A percentile compares a stretch with the other conserved stretches of the same genome.
Conservation (phyloP, 1,140 invertebrate species). For the Aphis gossypii region DNA sequence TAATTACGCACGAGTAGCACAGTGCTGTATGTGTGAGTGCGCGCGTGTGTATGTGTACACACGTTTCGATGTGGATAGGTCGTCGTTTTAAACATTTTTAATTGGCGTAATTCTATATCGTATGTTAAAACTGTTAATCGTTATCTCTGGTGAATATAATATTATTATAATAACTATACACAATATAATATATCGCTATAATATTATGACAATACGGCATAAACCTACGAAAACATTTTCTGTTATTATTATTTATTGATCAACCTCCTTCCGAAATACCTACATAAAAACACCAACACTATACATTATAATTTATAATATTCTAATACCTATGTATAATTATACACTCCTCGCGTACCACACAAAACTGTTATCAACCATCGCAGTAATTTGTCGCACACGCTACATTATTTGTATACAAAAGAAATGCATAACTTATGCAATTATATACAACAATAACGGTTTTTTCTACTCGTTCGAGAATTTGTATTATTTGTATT, state of each 20-base stretch:
- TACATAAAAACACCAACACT: background rate
- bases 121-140: background rate
- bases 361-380: background rate
- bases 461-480: background rate
- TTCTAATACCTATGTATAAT: background rate
- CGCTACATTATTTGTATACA: background rate
- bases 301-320: background rate
- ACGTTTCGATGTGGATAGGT: conserved; percentile 5
- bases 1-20: background rate
- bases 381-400: background rate
- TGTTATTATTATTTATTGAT: background rate
- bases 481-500: background rate
- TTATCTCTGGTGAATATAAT: background rate
- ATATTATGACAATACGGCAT: background rate
- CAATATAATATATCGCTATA: background rate
- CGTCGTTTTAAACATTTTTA: conserved; percentile 22
- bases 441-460: background rate
- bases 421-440: conserved; percentile 26
- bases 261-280: background rate
- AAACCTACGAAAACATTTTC: background rate
- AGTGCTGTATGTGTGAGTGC: background rate
- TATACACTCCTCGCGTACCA: background rate
- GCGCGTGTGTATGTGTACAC: background rate
- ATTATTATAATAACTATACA: background rate
- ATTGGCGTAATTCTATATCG: background rate